Evolutionary conservation across 2,888 invertebrate species (phyloP).

Genomic region (Linyphia triangularis): DNA sequence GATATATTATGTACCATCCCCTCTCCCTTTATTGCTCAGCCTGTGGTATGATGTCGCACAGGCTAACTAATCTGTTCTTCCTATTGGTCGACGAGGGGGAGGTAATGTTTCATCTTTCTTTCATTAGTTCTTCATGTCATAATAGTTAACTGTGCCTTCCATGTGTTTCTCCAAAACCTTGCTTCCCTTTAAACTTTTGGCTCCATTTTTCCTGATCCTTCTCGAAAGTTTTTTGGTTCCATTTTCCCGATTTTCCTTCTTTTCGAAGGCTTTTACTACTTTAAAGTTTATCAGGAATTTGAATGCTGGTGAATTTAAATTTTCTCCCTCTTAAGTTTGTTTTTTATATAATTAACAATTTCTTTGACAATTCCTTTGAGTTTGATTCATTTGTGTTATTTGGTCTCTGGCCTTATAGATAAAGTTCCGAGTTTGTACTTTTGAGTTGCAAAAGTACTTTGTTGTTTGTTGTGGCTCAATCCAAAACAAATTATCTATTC

Average conservation of each 20-base stretch:
- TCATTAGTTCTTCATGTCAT: conserved; percentile 46
- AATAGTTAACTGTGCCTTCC: neutral
- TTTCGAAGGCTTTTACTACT: neutral
- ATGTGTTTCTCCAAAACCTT: conserved; percentile 13
- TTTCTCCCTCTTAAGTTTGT: no score
- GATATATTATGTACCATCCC: neutral
- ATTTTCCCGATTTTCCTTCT: neutral
- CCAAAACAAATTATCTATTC: no score
- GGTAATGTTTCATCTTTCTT: conserved; percentile 66
- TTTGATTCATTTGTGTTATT: no score
- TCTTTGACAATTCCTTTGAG: no score
- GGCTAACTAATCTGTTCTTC: conserved; percentile 57
- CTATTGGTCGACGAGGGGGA: conserved; percentile 61
- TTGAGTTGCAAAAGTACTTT: no score
- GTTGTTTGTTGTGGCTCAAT: no score
- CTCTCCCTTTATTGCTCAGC: conserved; percentile 52
- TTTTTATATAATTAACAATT: no score
- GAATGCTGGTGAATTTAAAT: no score
- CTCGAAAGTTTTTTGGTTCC: neutral
- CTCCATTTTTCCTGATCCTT: neutral
- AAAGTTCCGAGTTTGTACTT: no score
- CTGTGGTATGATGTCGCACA: conserved; percentile 63
- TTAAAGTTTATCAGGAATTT: no score
- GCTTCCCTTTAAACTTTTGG: neutral
- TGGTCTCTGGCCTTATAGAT: no score